Base-by-base conservation (phyloP, 2,113 vertebrate genomes). In the Corythornis vintsioides region DNA sequence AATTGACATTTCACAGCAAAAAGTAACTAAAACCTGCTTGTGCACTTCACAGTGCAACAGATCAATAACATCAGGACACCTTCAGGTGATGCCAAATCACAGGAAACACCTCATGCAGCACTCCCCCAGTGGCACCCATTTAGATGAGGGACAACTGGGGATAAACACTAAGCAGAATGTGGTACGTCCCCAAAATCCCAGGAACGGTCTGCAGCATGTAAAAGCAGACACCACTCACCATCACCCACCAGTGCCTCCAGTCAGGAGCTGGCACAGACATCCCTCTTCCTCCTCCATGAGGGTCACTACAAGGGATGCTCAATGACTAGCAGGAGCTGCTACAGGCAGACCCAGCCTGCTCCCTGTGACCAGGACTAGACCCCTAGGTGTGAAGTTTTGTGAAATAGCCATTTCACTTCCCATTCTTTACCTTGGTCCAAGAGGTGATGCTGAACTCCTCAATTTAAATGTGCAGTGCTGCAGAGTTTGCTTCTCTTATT, bases 221-320 rank as follows among this genome's bases (percentile, higher is more conserved):
- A 83, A 89, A 48, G 8, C 53, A 79, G 83, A 42, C 55, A 60
- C n/a, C 0, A 0, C 53, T 60, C n/a, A 19, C 57, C 8, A 29
- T 35, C 0, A 0, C 20, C 22, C 8, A 10, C 57, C 0, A 3
- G 56, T 1, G 7, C 31, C 47, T 40, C 11, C 31, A 38, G 22
- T 72, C 40, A 60, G n/a, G 53, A 83, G 22, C 31, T 83, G 20
- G 19, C 43, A 17, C 47, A 55, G 15, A 31, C 6, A 2, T 15
- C 70, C 12, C 18, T 82, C 50, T 71, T 71, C 7, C 15, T 6
- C 9, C 2, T 60, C n/a, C n/a, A 15, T 0, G 0, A 64, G 9
- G 6, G 10, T 8, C 38, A 19, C 33, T 1, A 3, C 0, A 10
- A 0, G 3, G 31, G 9, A 4, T 72, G 40, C 10, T 38, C 1